Conservation (phyloP, 1,140 invertebrate genomes). For the Drosophila rufa region DNA sequence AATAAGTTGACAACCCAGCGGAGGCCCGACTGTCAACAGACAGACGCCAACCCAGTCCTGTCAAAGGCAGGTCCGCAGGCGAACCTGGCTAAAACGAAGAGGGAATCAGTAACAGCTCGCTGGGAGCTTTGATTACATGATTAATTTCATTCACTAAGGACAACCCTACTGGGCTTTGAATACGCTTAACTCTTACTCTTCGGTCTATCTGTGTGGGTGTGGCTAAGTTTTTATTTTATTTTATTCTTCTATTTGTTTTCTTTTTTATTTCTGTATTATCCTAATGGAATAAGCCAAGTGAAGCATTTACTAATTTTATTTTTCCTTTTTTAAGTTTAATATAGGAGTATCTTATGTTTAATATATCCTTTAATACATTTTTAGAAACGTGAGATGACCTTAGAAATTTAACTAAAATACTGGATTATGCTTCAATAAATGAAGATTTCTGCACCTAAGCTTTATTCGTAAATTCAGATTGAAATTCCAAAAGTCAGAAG, state of each 20-base stretch:
- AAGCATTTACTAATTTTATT: no score
- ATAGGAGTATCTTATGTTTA: no score
- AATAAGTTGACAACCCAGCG: conserved; percentile 69
- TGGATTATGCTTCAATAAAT: neutral
- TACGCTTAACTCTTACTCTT: conserved; percentile 9
- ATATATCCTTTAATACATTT: no score
- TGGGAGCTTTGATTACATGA: conserved; percentile 47
- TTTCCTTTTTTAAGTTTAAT: neutral
- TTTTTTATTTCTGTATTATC: no score
- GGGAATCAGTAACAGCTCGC: conserved; percentile 20
- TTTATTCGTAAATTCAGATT: neutral
- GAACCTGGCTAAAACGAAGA: conserved; percentile 28
- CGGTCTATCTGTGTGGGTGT: neutral
- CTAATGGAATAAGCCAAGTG: no score
- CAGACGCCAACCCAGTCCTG: conserved; percentile 30
- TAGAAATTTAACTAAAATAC: neutral
- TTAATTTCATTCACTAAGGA: conserved; percentile 30
- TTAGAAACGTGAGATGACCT: neutral
- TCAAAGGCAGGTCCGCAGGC: conserved; percentile 37
- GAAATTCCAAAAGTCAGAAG: neutral
- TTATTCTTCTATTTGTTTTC: no score
- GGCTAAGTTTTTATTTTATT: neutral
- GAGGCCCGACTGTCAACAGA: conserved; percentile 66
- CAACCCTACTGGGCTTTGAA: conserved; percentile 4
- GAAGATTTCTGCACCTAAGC: neutral